Conservation (phyloP, 1,140 invertebrate species). For the Drosophila kohkoa region DNA sequence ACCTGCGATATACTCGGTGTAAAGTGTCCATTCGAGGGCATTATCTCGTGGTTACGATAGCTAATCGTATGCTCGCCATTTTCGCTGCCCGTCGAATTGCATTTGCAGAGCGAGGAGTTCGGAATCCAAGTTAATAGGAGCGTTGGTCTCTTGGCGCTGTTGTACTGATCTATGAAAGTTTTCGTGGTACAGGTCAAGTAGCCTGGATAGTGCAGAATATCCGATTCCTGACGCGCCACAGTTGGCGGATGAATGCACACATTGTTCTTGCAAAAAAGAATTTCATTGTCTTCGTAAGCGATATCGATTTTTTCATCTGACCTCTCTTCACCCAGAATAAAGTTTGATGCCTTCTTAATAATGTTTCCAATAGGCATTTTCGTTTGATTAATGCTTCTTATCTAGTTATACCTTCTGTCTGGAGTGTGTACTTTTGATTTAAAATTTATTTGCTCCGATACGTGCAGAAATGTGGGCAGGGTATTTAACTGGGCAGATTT, state of each 20-base stretch:
- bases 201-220: conserved; percentile 95
- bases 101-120: conserved; percentile 94
- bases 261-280: conserved; percentile 96
- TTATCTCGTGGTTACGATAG: conserved; percentile 10
- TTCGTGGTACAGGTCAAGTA: conserved; percentile 95
- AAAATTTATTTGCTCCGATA: conserved; percentile 11
- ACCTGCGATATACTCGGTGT: conserved; percentile 43
- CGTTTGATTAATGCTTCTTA: conserved; percentile 37
- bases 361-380: conserved; percentile 91
- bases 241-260: conserved; percentile 97
- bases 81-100: conserved; percentile 87
- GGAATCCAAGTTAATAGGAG: conserved; percentile 97
- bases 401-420: neutral
- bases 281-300: conserved; percentile 92
- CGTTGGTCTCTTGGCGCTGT: conserved; percentile 90
- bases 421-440: conserved; percentile 23
- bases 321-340: conserved; percentile 89
- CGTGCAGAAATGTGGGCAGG: conserved; percentile 6
- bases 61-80: neutral
- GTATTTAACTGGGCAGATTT: neutral
- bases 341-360: conserved; percentile 91
- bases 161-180: conserved; percentile 89
- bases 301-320: conserved; percentile 87
- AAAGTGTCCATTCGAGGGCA: conserved; percentile 45
- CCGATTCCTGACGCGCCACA: conserved; percentile 90